A percentile compares a stretch with the other conserved stretches of the same genome.
These are phyloP conservation scores for Drosophila pegasa DNA, from an alignment of 2,888 invertebrate genomes.

Conservation along the genomic window DNA sequence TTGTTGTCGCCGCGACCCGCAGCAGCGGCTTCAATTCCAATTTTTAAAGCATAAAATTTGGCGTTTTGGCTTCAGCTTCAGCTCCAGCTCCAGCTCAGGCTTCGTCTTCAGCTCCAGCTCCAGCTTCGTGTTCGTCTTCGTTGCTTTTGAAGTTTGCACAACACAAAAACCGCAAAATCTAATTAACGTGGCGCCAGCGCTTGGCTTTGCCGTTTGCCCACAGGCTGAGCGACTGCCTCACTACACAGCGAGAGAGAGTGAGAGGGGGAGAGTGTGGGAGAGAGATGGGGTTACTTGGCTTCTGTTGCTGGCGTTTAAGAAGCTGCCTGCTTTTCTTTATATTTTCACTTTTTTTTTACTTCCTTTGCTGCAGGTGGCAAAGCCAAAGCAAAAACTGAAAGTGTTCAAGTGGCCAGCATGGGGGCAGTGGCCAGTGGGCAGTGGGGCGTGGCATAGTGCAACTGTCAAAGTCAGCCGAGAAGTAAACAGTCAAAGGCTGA, in stretches of 20 bases:
- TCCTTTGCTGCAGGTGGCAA: slow-evolving; percentile 26
- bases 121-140: background rate
- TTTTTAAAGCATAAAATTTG: slow-evolving; percentile 76
- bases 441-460: slow-evolving; percentile 17
- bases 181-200: slow-evolving; percentile 71
- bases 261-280: slow-evolving; percentile 17
- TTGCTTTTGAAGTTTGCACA: slow-evolving; percentile 78
- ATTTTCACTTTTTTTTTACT: slow-evolving; percentile 23
- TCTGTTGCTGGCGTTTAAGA: slow-evolving; percentile 62
- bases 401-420: slow-evolving; percentile 30
- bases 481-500: slow-evolving; percentile 5
- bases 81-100: slow-evolving; percentile 34
- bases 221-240: slow-evolving; percentile 12
- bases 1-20: slow-evolving; percentile 37
- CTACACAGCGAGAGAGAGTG: background rate
- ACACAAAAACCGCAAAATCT: slow-evolving; percentile 79
- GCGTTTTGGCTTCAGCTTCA: slow-evolving; percentile 55
- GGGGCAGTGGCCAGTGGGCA: background rate
- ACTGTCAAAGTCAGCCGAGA: slow-evolving; percentile 29
- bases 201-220: slow-evolving; percentile 54
- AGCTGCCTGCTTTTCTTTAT: slow-evolving; percentile 2
- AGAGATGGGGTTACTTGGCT: slow-evolving; percentile 41
- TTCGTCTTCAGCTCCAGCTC: slow-evolving; percentile 35
- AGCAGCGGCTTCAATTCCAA: slow-evolving; percentile 64
- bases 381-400: slow-evolving; percentile 58